Percentiles rank a stretch among this genome's conserved stretches.
Conservation (phyloP, 2,797 vertebrate species). For the Ctenopoma kingsleyae region DNA sequence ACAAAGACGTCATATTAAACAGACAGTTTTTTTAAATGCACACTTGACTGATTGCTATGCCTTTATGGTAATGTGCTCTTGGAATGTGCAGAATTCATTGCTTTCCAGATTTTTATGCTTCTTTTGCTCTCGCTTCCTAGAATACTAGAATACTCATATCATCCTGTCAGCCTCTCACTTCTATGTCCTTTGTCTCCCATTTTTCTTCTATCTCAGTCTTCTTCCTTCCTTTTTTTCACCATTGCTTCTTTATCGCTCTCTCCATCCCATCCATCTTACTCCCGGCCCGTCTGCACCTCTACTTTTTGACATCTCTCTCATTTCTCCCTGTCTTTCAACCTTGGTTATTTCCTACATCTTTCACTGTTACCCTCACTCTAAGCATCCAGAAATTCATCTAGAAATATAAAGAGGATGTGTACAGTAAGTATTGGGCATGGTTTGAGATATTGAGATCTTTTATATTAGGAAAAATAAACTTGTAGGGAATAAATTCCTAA, state of each 20-base stretch:
- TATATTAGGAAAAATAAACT: no score
- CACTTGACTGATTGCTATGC: constrained; percentile 47
- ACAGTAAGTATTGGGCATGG: neutral
- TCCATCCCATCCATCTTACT: constrained; percentile 80
- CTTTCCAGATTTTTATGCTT: constrained; percentile 63
- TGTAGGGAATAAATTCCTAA: no score
- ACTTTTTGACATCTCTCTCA: constrained; percentile 82
- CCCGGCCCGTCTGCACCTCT: constrained; percentile 72
- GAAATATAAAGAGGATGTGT: neutral
- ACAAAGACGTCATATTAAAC: constrained; percentile 45
- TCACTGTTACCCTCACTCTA: constrained; percentile 62
- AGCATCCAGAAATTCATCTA: neutral
- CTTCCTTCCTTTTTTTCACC: constrained; percentile 52
- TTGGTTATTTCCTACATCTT: constrained; percentile 77
- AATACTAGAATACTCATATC: constrained; percentile 72
- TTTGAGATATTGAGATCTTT: no score
- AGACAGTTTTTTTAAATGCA: constrained; percentile 40
- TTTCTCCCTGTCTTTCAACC: constrained; percentile 77
- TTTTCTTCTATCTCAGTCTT: constrained; percentile 59
- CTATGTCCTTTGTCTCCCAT: constrained; percentile 69
- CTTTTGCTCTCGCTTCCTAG: constrained; percentile 55
- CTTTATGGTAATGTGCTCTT: constrained; percentile 57
- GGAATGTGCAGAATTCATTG: constrained; percentile 65
- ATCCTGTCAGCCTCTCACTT: constrained; percentile 70
- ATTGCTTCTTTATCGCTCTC: constrained; percentile 75